Conservation (phyloP, 2,888 invertebrate genomes). For the Trachelus tabidus region DNA sequence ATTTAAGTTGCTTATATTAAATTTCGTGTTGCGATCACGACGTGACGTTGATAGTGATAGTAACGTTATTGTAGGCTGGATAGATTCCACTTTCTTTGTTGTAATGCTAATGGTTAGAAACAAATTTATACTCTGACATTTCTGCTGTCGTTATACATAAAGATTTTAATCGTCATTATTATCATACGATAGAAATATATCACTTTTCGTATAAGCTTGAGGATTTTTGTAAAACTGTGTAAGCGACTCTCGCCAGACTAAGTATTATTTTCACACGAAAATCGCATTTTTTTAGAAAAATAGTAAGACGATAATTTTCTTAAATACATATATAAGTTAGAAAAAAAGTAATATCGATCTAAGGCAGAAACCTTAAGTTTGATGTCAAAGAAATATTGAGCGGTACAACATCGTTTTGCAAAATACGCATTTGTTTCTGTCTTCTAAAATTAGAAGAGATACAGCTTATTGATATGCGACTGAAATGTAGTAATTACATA, state of each 20-base stretch:
- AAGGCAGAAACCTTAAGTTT: neutral
- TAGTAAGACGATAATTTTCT: neutral
- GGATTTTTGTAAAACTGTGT: neutral
- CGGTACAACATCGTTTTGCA: neutral
- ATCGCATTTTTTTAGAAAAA: neutral
- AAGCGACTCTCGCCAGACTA: neutral
- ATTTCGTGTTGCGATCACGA: neutral
- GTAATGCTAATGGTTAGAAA: neutral
- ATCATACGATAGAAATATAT: neutral
- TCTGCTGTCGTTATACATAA: neutral
- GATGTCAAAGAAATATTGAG: neutral
- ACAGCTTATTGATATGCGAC: neutral
- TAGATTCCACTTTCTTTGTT: neutral
- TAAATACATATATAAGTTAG: neutral
- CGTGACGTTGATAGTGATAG: neutral
- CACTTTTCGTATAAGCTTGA: neutral
- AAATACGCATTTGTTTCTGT: neutral
- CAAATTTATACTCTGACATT: neutral
- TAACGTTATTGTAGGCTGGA: neutral
- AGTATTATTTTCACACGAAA: neutral
- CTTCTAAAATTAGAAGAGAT: neutral
- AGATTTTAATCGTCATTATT: neutral
- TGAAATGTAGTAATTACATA: neutral
- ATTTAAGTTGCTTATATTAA: neutral
- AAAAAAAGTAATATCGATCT: neutral